These are phyloP conservation scores for Beaufortia kweichowensis DNA, from an alignment of 2,113 vertebrate genomes.

Conservation along the genomic window DNA sequence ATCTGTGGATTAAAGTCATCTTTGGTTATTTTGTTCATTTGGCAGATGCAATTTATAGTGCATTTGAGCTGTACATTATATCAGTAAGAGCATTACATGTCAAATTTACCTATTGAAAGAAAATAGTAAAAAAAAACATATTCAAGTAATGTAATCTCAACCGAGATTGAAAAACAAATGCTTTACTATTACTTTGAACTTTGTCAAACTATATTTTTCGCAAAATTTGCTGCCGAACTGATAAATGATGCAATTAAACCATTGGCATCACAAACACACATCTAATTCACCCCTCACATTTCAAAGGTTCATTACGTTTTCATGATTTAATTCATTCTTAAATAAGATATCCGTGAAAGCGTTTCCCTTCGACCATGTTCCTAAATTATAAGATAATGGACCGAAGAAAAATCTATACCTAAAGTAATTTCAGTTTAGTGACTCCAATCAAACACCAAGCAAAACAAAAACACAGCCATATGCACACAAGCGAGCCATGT, in stretches of 20 bases:
- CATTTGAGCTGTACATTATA: too few species aligned
- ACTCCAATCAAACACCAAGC: conserved; percentile 14
- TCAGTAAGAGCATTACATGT: not conserved
- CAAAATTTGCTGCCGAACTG: conserved; percentile 14
- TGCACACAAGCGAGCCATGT: not conserved
- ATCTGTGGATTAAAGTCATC: not conserved
- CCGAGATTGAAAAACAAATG: not conserved
- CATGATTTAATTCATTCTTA: conserved; percentile 32
- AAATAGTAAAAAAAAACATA: too few species aligned
- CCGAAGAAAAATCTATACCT: conserved; percentile 28
- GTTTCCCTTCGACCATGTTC: conserved; percentile 2
- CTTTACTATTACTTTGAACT: conserved; percentile 19
- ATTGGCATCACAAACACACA: conserved; percentile 7
- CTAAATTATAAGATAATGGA: conserved; percentile 11
- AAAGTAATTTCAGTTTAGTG: conserved; percentile 35
- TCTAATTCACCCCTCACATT: conserved; percentile 21
- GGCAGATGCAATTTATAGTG: not conserved
- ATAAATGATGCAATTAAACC: conserved; percentile 31
- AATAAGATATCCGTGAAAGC: conserved; percentile 11
- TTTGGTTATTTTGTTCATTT: not conserved
- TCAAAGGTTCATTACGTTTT: conserved; percentile 22
- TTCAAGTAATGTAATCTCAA: not conserved
- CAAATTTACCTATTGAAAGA: too few species aligned
- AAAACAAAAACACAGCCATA: conserved; percentile 17
- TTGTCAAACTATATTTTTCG: too few species aligned